Evolutionary conservation across 1,140 invertebrate genomes (phyloP).

Genomic region (Steinernema khuongi): DNA sequence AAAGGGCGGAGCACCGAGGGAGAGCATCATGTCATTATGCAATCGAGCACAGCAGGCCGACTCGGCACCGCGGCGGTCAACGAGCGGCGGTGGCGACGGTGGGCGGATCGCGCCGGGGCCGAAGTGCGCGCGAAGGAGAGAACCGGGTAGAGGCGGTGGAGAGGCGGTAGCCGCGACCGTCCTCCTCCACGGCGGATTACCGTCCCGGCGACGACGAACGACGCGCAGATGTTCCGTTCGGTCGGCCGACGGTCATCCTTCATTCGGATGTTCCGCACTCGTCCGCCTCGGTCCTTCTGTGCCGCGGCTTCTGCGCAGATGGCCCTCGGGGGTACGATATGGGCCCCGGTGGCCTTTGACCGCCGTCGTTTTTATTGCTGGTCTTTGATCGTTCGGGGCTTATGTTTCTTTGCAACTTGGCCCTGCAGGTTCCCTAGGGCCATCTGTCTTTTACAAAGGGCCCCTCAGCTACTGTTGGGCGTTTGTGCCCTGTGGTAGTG

Average conservation of each 20-base stretch:
- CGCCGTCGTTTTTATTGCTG: no score
- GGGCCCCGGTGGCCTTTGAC: no score
- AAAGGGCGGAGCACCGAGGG: background rate
- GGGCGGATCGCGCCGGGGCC: constrained; percentile 3
- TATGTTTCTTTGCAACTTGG: no score
- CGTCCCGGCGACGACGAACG: background rate
- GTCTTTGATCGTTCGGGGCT: no score
- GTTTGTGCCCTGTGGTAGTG: no score
- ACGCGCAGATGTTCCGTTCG: background rate
- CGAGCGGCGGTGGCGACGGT: background rate
- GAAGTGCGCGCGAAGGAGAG: background rate
- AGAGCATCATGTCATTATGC: constrained; percentile 7
- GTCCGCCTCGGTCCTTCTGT: background rate
- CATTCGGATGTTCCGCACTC: no score
- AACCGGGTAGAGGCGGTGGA: background rate
- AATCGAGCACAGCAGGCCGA: background rate
- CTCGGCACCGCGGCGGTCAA: background rate
- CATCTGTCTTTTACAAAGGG: no score
- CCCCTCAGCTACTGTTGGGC: no score
- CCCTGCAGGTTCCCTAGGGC: no score
- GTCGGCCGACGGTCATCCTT: no score
- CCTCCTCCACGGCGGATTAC: background rate
- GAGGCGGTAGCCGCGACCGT: background rate
- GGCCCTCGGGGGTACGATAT: no score
- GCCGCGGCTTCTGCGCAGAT: no score